A percentile compares a stretch with the other conserved stretches of the same genome.
These are phyloP conservation scores for Sardinella longiceps DNA, from an alignment of 2,797 vertebrate genomes.

Conservation along the genomic window DNA sequence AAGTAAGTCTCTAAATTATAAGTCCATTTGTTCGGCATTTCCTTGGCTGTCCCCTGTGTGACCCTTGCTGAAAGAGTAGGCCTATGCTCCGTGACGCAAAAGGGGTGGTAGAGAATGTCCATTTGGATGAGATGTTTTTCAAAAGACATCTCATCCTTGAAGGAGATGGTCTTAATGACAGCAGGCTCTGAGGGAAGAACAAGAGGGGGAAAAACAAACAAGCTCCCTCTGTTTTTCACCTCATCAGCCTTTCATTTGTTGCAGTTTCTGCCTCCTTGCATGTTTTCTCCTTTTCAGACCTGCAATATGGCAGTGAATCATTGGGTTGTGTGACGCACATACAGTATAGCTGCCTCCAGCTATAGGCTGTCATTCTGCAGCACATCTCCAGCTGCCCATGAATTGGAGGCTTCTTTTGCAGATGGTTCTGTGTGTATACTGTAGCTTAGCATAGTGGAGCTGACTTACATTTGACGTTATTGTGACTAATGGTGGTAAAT, in stretches of 20 bases:
- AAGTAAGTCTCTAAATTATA: slow-evolving; percentile 11
- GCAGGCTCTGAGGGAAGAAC: not conserved
- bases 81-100: not conserved
- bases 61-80: not conserved
- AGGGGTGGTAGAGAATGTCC: not conserved
- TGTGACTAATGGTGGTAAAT: not conserved
- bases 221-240: not conserved
- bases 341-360: not conserved
- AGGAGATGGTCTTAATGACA: not conserved
- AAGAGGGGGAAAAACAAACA: not conserved
- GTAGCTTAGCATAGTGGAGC: not conserved
- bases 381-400: not conserved
- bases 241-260: not conserved
- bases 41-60: slow-evolving; percentile 14
- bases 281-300: not conserved
- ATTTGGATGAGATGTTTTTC: not conserved
- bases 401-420: not conserved
- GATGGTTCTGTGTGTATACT: too few species aligned
- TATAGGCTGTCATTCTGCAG: not conserved
- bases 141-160: not conserved
- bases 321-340: not conserved
- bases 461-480: not conserved
- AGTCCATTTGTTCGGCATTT: not conserved
- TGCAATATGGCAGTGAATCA: slow-evolving; percentile 1
- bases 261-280: not conserved